Base-by-base conservation (phyloP, 1,140 invertebrate genomes). In the Stegodyphus mimosarum region DNA sequence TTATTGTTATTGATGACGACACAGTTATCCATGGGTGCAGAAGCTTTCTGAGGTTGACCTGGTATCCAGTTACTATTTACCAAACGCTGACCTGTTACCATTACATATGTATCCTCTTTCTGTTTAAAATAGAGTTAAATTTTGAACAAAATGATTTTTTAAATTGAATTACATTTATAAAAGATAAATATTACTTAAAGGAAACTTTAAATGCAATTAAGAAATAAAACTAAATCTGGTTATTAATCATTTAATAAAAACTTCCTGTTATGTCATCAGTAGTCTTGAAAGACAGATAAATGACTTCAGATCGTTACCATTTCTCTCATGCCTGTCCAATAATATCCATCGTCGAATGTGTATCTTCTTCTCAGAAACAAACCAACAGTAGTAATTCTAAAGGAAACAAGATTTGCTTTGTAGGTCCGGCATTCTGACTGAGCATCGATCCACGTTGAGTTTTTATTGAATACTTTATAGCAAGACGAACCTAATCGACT, bases 1-100 rank as follows among this genome's bases (percentile, higher is more conserved):
- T 13, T 51, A 49, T 66, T n/a, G 11, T 11, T 5, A 9, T 67
- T 74, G 15, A 67, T 55, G 5, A 64, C 66, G 2, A 75, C 52
- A 48, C 81, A 84, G 69, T 81, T 81, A 11, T 81, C 78, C 78
- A 81, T 72, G 5, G 49, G 49, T 0, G 18, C 1, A 49, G 78
- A 71, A 11, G 69, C 69, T 5, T 6, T 13, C 7, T 10, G 18
- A 7, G 78, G 78, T 63, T 81, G 78, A 11, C 33, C 53, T 5
- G 53, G 15, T 48, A 81, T 7, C 78, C 78, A 81, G 33, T 81
- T 72, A 4, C 67, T 18, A n/a, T 50, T 17, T 4, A 18, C 10
- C 33, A 81, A n/a, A n/a, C 13, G 33, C 50, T 60, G n/a, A 11
- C 69, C 69, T n/a, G 53, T 81, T 5, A 81, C 7, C 15, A 51